Base-by-base conservation (phyloP, 2,113 vertebrate species). In the Rhinolophus sinicus region DNA sequence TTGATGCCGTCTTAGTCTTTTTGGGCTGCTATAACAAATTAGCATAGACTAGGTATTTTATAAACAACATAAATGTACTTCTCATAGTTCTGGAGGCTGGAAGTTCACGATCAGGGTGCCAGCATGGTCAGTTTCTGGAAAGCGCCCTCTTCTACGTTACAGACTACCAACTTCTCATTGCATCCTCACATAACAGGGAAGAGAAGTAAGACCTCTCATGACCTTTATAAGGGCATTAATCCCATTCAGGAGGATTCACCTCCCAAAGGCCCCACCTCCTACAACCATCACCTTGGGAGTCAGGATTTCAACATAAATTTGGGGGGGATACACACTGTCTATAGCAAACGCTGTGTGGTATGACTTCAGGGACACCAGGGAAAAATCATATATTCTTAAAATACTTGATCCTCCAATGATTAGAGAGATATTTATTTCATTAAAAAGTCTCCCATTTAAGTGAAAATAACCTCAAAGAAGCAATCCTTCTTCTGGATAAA, bases 381-480 rank as follows among this genome's bases (percentile, higher is more conserved):
- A 54, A 93, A 7, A 40, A 38, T 52, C 26, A 30, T 70, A 52
- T 62, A 54, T 22, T 64, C 38, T 70, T 44, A 35, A 89, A 93
- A n/a, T 52, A 58, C 3, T 8, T 44, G 22, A 54, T 90, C 14
- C 8, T 78, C 26, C 10, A 72, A 44, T 9, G 64, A 30, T 77
- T 54, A 56, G 62, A 89, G 9, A 60, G 21, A 26, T 28, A 7
- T 64, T 40, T 64, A 81, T 64, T 85, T 50, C 18, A 62, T 64
- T 64, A 90, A 90, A 78, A 72, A 69, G 3, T 64, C 38, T 84
- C 14, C n/a, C 15, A 91, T 91, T 62, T 16, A 85, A 72, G 38
- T 80, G 47, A 56, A 84, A 90, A 89, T 54, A 95, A 96, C 9
- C 24, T 80, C 8, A n/a, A 93, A 90, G 12, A 84, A 50, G 10